A percentile compares a stretch with the other conserved stretches of the same genome.
Conservation (phyloP, 2,888 invertebrate species). For the Lasius fuliginosus region DNA sequence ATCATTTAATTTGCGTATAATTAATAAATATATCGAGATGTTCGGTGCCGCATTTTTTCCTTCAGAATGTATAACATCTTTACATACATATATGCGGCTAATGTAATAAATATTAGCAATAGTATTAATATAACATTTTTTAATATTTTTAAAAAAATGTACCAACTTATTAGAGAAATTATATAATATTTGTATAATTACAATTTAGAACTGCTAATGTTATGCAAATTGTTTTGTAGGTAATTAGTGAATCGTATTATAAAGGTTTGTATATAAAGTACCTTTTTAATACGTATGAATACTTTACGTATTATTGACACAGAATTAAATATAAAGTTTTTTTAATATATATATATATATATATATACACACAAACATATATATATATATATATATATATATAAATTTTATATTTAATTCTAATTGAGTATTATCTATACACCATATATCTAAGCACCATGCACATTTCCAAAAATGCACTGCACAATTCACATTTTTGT, state of each 20-base stretch:
- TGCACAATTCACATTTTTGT: conserved; percentile 6
- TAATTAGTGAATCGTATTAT: conserved; percentile 22
- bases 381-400: too few relatives aligned
- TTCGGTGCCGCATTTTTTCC: neutral
- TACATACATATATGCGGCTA: neutral
- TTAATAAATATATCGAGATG: neutral
- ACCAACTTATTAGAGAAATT: conserved; percentile 14
- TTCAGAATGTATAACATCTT: neutral
- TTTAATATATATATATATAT: neutral
- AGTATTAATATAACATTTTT: conserved; percentile 27
- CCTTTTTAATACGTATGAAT: conserved; percentile 4
- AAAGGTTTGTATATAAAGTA: conserved; percentile 43
- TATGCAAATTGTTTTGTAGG: conserved; percentile 18
- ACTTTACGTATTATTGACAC: conserved; percentile 17
- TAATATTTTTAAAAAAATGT: conserved; percentile 2
- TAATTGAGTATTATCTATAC: conserved; percentile 7
- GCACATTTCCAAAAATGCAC: neutral
- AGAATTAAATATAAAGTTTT: conserved; percentile 27
- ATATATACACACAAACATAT: neutral
- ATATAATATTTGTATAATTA: conserved; percentile 26
- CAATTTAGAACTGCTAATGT: conserved; percentile 8
- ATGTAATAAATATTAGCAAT: conserved; percentile 8
- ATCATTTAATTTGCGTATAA: conserved; percentile 53
- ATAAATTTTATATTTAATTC: conserved; percentile 23
- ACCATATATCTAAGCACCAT: neutral